phyloP scores from a whole-genome alignment of 2,113 vertebrate genomes.

The Lamprotornis superbus region DNA sequence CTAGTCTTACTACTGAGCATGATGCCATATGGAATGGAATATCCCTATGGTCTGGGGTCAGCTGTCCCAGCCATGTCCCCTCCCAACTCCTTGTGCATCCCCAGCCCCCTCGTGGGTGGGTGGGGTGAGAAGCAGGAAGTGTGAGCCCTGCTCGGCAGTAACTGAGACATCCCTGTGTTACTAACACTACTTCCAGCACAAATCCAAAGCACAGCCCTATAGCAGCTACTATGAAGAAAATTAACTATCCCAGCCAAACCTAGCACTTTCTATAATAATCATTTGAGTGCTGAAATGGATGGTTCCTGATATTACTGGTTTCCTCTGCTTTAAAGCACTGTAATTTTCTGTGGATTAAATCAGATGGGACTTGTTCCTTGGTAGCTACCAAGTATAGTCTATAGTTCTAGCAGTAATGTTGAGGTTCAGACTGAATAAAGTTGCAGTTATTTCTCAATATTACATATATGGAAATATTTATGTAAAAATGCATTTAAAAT shows the following conservation, averaged over 20 bases:
- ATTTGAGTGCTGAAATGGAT: background rate
- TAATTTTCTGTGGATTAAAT: background rate
- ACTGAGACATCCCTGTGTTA: background rate
- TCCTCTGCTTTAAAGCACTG: background rate
- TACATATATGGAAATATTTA: background rate
- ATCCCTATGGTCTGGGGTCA: background rate
- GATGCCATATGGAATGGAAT: background rate
- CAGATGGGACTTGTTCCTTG: background rate
- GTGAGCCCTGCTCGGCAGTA: background rate
- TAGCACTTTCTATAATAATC: background rate
- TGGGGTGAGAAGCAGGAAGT: background rate
- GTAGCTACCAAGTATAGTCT: background rate
- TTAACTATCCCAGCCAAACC: background rate
- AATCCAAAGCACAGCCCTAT: background rate
- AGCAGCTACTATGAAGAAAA: background rate
- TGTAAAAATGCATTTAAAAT: background rate
- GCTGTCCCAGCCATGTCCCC: background rate
- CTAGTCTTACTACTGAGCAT: background rate
- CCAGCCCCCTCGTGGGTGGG: background rate
- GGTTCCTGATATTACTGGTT: background rate
- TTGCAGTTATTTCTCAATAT: background rate
- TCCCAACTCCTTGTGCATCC: background rate
- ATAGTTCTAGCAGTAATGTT: background rate
- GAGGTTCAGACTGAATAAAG: background rate
- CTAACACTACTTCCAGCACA: background rate